phyloP scores from a whole-genome alignment of 2,797 vertebrate species.

The Sus cebifrons region DNA sequence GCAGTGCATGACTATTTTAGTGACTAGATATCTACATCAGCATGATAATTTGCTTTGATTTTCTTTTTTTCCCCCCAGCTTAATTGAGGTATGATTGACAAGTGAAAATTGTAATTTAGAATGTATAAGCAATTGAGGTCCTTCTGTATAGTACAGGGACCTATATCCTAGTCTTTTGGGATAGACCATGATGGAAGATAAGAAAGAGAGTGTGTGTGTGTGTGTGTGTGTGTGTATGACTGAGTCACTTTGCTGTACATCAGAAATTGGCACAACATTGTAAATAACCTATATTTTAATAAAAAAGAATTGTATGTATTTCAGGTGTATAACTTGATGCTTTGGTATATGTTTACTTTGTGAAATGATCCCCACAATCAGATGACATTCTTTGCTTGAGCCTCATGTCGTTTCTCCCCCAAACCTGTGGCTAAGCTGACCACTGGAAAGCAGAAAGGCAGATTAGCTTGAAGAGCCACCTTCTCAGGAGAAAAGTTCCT shows the following conservation, averaged over 20 bases:
- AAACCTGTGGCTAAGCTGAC: not conserved
- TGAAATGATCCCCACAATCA: not conserved
- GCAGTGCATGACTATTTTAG: not conserved
- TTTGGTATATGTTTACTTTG: not conserved
- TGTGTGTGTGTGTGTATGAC: no score
- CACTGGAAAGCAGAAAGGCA: slow-evolving; percentile 1
- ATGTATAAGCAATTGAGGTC: no score
- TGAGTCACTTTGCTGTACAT: no score
- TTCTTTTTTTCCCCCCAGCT: not conserved
- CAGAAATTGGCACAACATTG: no score
- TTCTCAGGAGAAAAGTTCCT: not conserved
- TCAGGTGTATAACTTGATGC: not conserved
- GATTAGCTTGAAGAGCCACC: not conserved
- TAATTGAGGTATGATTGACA: not conserved
- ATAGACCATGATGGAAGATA: no score
- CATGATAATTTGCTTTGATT: not conserved
- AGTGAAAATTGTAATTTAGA: no score
- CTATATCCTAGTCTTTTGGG: no score
- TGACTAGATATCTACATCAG: not conserved
- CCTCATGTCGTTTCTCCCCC: not conserved
- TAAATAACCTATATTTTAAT: no score
- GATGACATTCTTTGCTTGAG: slow-evolving; percentile 32
- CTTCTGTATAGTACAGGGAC: no score
- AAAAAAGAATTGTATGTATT: not conserved
- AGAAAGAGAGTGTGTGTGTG: no score